Base-by-base conservation (phyloP, 2,888 invertebrate genomes). In the Leucania comma region DNA sequence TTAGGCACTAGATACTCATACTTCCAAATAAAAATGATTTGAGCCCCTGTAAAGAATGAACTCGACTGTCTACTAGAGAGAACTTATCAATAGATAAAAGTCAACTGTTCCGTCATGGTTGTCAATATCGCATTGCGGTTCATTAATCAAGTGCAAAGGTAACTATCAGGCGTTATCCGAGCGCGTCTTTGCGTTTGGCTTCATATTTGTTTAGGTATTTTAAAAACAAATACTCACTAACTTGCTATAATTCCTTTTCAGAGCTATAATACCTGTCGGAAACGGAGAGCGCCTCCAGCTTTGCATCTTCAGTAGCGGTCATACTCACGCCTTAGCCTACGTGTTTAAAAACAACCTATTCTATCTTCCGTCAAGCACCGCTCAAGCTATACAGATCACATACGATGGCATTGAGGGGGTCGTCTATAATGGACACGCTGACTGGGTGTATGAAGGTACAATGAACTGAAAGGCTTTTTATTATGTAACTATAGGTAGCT, bases 391-490 rank as follows among this genome's bases (percentile, higher is more conserved):
- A 17, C 93, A 91, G 72, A 89, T 97, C 60, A 98, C 98, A 0
- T 84, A 79, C n/a, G 96, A 97, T 69, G 98, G 98, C 1, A 88
- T 96, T 0, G 95, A 95, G 1, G 97, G 97, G 0, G 94, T 97
- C 20, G 92, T 98, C 58, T 98, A 97, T 91, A 98, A 98, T 91
- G 99, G 99, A 22, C 96, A 98, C 64, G 97, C 98, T 14, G 99
- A 99, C 92, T 99, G 99, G 99, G 98, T 99, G 1, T 99, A 99
- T 89, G 99, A 99, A 97, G 98, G 98, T 98, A 81, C 9, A 38
- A 14, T 26, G 3, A 51, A 68, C 24, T 8, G 35, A 54, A 24
- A 72, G 1, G 12, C 2, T 42, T 42, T 38, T 42, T 42, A 17
- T 14, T 17, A 42, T 4, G 17, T 17, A 17, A 42, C 42, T 42